A percentile compares a stretch with the other conserved stretches of the same genome.
These are phyloP conservation scores for Lordiphosa fenestrarum DNA, from an alignment of 2,888 invertebrate genomes.

Conservation along the genomic window DNA sequence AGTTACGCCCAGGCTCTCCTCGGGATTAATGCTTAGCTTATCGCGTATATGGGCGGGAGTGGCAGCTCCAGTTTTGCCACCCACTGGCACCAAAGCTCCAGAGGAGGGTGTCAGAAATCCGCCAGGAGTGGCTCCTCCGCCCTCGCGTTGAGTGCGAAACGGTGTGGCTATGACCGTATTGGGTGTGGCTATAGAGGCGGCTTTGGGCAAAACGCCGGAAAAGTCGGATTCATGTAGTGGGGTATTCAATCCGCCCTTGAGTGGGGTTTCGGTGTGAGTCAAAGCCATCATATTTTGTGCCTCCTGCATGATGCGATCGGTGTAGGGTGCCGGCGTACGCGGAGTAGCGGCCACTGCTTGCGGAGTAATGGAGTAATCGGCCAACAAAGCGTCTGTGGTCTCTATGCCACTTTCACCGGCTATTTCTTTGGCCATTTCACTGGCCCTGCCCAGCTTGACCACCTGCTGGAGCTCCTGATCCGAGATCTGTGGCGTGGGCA, in stretches of 20 bases:
- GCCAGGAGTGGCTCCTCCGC: slow-evolving; percentile 84
- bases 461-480: slow-evolving; percentile 95
- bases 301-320: slow-evolving; percentile 93
- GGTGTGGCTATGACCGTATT: slow-evolving; percentile 95
- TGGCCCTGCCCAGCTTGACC: slow-evolving; percentile 94
- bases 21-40: slow-evolving; percentile 96
- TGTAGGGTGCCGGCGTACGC: slow-evolving; percentile 91
- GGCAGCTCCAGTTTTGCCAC: slow-evolving; percentile 42
- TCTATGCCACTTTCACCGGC: slow-evolving; percentile 89
- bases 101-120: slow-evolving; percentile 83
- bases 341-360: slow-evolving; percentile 86
- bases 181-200: slow-evolving; percentile 88
- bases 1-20: slow-evolving; percentile 87
- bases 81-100: slow-evolving; percentile 80
- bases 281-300: slow-evolving; percentile 99
- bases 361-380: slow-evolving; percentile 93
- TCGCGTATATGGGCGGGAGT: slow-evolving; percentile 92
- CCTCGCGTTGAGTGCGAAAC: slow-evolving; percentile 87
- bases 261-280: slow-evolving; percentile 97
- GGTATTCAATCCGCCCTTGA: slow-evolving; percentile 97
- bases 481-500: slow-evolving; percentile 98
- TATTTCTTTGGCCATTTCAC: slow-evolving; percentile 93
- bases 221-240: slow-evolving; percentile 95
- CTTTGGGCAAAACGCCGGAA: slow-evolving; percentile 89
- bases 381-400: slow-evolving; percentile 92